Conservation (phyloP, 2,797 vertebrate species). For the Urosaurus nigricauda region DNA sequence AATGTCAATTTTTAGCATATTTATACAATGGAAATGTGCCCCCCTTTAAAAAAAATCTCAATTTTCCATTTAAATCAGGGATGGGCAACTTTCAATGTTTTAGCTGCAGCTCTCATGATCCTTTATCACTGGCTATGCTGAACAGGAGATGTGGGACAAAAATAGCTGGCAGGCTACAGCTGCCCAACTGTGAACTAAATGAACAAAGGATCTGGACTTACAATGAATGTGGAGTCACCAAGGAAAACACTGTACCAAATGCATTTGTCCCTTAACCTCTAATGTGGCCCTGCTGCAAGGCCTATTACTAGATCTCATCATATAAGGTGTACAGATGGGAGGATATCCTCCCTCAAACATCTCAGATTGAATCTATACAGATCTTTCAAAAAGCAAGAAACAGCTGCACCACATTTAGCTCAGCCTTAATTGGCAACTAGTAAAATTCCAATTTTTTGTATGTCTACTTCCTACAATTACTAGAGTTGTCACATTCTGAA, state of each 20-base stretch:
- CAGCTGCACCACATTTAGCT: background rate
- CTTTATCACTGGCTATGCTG: no score
- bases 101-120: no score
- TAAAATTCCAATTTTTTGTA: background rate
- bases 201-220: background rate
- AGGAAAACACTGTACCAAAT: background rate
- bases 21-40: background rate
- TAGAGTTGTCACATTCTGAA: background rate
- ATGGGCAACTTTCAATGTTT: no score
- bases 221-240: background rate
- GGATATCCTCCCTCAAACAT: background rate
- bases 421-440: background rate
- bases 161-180: no score
- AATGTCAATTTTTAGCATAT: background rate
- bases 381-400: background rate
- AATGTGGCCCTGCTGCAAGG: background rate
- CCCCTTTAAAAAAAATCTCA: background rate
- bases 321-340: background rate
- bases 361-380: background rate
- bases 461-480: background rate
- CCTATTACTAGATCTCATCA: background rate
- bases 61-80: background rate
- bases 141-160: no score
- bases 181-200: background rate
- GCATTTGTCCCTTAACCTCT: background rate